phyloP scores from a whole-genome alignment of 2,797 vertebrate species.

The Remorina albescens region DNA sequence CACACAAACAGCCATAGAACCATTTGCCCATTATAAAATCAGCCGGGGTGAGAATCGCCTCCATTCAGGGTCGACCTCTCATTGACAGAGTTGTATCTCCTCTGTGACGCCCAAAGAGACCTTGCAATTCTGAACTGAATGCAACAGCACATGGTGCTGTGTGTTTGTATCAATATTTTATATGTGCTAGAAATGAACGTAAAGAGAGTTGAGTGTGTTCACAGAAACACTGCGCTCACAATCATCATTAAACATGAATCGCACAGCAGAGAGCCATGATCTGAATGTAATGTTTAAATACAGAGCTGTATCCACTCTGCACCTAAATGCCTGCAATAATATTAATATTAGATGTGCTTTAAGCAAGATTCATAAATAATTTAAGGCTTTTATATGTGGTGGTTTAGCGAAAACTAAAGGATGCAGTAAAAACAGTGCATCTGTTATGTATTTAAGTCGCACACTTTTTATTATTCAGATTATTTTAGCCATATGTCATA shows the following conservation, averaged over 20 bases:
- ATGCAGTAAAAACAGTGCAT: constrained; percentile 5
- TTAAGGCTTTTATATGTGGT: constrained; percentile 11
- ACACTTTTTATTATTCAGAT: background rate
- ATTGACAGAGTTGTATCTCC: constrained; percentile 25
- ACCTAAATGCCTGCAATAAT: constrained; percentile 35
- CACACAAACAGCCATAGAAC: constrained; percentile 40
- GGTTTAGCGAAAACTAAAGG: constrained; percentile 4
- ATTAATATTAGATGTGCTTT: constrained; percentile 45
- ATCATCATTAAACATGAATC: constrained; percentile 35
- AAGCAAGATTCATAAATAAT: constrained; percentile 44
- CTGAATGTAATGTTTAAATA: constrained; percentile 28
- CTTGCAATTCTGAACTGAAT: constrained; percentile 37
- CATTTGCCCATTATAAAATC: constrained; percentile 50
- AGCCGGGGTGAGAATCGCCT: constrained; percentile 31
- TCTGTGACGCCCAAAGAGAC: constrained; percentile 1
- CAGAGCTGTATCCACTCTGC: constrained; percentile 9
- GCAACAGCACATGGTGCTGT: constrained; percentile 39
- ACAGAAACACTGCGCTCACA: constrained; percentile 23
- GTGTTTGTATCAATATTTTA: constrained; percentile 61
- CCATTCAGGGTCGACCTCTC: constrained; percentile 13
- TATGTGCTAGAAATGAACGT: constrained; percentile 18
- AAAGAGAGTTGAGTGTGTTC: constrained; percentile 19
- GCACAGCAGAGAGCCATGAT: constrained; percentile 11
- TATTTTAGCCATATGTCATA: background rate
- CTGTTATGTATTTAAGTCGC: background rate